Base-by-base conservation (phyloP, 1,140 invertebrate species). In the Drosophila sturtevanti region DNA sequence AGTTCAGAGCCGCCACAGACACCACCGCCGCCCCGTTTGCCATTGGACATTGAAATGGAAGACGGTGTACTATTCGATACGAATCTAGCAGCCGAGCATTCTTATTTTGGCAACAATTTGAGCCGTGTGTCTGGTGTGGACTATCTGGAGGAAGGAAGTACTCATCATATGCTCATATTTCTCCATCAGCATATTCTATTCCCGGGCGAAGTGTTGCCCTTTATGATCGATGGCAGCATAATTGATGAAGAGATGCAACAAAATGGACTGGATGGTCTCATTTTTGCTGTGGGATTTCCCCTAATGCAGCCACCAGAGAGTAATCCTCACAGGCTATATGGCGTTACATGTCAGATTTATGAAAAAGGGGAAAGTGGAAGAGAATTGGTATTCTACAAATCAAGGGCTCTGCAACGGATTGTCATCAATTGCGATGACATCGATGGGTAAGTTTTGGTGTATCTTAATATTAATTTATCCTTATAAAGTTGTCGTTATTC, bases 141-240 rank as follows among this genome's bases (percentile, higher is more conserved):
- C 44, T 92, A 90, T 52, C 58, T 91, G 44, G 90, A 91, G 59
- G 81, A 85, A 14, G 85, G 85, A 14, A 77, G 81, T 60, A 72
- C 67, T 22, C 85, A 90, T 54, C 92, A 92, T 75, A 85, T 96
- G 34, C 95, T 95, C 9, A 77, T 96, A 18, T 91, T 96, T 22
- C 91, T 93, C 35, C 92, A 93, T 52, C 92, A 94, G 41, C 93
- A 94, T 41, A 92, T 96, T 24, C 92, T 96, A 35, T 94, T 96
- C 64, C 96, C 96, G 22, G 95, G 95, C 6, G 95, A 96, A 90
- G 95, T 94, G 21, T 90, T 96, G 24, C 96, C 96, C 1, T 93
- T 96, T 18, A 94, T 95, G 69, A 92, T 95, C n/a, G 94, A 89
- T 4, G 85, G 77, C n/a, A 80, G 61, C 37, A 78, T 92, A 11